Percentiles rank a stretch among this genome's conserved stretches.
Conservation (phyloP, 1,140 invertebrate species). For the Rhyzopertha dominica region DNA sequence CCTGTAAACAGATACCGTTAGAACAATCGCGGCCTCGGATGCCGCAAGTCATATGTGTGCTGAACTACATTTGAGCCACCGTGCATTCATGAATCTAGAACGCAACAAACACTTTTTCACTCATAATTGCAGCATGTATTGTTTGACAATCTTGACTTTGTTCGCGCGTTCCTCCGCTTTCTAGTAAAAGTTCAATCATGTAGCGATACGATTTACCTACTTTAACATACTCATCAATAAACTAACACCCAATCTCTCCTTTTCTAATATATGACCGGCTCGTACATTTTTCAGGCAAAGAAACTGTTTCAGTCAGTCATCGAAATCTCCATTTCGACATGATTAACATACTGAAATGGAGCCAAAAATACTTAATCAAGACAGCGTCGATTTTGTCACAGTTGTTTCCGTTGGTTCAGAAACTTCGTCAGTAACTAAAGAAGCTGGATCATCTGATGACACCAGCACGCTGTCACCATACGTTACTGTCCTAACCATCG, state of each 20-base stretch:
- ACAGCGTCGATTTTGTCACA: slow-evolving; percentile 57
- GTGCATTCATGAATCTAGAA: slow-evolving; percentile 12
- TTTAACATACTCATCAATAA: slow-evolving; percentile 7
- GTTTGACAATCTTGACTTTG: slow-evolving; percentile 1
- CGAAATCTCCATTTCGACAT: background rate
- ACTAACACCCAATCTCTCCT: slow-evolving; percentile 1
- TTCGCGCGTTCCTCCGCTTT: slow-evolving; percentile 1
- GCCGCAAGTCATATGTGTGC: slow-evolving; percentile 4
- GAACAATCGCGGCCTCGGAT: slow-evolving; percentile 13
- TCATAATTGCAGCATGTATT: background rate
- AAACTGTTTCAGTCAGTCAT: background rate
- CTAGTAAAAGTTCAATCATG: slow-evolving; percentile 10
- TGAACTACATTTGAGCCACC: slow-evolving; percentile 17
- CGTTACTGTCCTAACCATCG: slow-evolving; percentile 41
- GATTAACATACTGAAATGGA: background rate
- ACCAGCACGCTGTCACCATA: slow-evolving; percentile 38
- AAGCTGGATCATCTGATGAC: slow-evolving; percentile 40
- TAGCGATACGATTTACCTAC: slow-evolving; percentile 8
- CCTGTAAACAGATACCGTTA: slow-evolving; percentile 12
- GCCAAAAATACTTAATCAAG: slow-evolving; percentile 23
- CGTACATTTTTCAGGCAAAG: slow-evolving; percentile 11
- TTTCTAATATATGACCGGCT: slow-evolving; percentile 1
- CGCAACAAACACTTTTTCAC: slow-evolving; percentile 6
- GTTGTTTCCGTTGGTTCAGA: slow-evolving; percentile 61
- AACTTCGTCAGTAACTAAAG: slow-evolving; percentile 37